phyloP scores from a whole-genome alignment of 2,113 vertebrate genomes.

The Macrotus californicus region DNA sequence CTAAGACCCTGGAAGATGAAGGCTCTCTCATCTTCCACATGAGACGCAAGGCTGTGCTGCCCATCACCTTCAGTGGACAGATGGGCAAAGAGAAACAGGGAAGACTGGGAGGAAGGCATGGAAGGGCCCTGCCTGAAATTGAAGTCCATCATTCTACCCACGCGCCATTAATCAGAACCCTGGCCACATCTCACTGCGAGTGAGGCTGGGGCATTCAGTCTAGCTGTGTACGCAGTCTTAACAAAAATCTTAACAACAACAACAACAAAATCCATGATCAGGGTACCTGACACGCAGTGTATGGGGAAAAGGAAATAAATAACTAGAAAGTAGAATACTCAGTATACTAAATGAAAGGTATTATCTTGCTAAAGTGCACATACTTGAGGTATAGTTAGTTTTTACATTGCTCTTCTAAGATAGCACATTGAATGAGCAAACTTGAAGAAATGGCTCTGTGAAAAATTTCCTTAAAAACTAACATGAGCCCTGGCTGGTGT shows the following conservation, averaged over 20 bases:
- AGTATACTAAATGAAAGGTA: neutral
- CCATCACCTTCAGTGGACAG: neutral
- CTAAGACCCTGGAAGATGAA: neutral
- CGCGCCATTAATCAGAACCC: neutral
- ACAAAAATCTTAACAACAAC: too few species aligned
- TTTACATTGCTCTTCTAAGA: conserved; percentile 16
- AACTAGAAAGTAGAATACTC: neutral
- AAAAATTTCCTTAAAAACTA: conserved; percentile 38
- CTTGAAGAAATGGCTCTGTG: neutral
- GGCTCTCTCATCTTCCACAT: neutral
- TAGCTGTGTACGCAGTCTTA: neutral
- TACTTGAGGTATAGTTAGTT: neutral
- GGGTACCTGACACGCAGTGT: neutral
- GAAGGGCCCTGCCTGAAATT: neutral
- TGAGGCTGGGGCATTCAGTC: neutral
- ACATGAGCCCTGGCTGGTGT: neutral
- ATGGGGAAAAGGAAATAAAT: neutral
- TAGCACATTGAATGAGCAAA: neutral
- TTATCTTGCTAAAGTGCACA: neutral
- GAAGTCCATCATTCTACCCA: neutral
- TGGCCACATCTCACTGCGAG: neutral
- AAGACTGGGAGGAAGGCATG: neutral
- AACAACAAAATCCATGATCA: neutral
- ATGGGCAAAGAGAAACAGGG: neutral
- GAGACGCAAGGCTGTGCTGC: neutral